phyloP scores from a whole-genome alignment of 2,113 vertebrate genomes.

The Odontophorus gujanensis region DNA sequence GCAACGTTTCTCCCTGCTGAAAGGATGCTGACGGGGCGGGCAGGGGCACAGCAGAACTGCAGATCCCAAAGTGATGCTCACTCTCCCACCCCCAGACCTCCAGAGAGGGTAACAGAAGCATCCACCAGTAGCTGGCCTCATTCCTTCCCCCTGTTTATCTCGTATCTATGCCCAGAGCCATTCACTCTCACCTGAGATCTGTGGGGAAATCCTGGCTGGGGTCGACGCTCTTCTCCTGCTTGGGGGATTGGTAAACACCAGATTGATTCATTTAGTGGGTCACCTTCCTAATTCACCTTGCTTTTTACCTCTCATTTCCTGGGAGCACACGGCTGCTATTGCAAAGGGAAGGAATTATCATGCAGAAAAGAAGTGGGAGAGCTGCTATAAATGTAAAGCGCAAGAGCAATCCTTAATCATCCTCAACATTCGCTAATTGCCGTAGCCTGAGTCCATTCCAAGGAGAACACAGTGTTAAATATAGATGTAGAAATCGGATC shows the following conservation, averaged over 20 bases:
- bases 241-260: neutral
- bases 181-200: neutral
- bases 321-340: neutral
- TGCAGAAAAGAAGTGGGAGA: slow-evolving; percentile 48
- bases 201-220: neutral
- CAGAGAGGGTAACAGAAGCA: neutral
- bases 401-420: slow-evolving; percentile 61
- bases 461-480: slow-evolving; percentile 54
- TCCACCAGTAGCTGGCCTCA: neutral
- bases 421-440: slow-evolving; percentile 57
- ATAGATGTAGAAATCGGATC: slow-evolving; percentile 5
- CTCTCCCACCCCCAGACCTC: no score
- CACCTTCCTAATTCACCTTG: neutral
- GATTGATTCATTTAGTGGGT: neutral
- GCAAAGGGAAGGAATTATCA: neutral
- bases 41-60: neutral
- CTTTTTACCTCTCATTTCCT: neutral
- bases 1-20: neutral
- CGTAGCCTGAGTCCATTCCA: slow-evolving; percentile 2
- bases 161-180: neutral
- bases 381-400: neutral
- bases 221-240: neutral
- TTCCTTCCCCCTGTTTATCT: neutral
- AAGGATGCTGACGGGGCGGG: neutral
- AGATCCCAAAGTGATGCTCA: neutral